Evolutionary conservation across 2,797 vertebrate species (phyloP).

Genomic region (Manis crassicaudata): DNA sequence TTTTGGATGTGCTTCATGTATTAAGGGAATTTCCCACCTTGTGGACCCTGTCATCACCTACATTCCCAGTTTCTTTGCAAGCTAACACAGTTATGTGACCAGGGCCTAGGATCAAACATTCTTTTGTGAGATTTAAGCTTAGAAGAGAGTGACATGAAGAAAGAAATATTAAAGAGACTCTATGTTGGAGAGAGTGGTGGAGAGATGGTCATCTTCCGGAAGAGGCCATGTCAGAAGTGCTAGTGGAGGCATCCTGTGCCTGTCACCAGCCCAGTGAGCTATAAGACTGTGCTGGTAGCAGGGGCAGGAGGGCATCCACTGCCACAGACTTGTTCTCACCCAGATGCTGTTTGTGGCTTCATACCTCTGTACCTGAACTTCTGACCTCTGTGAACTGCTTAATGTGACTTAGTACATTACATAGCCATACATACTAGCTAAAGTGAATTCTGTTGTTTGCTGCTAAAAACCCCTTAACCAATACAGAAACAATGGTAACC

Average conservation of each 20-base stretch:
- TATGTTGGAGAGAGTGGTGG: not conserved
- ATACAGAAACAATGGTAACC: not conserved
- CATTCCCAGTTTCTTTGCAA: not conserved
- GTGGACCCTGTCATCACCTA: not conserved
- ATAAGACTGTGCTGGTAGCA: not conserved
- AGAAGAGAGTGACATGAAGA: not conserved
- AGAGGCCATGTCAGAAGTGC: not conserved
- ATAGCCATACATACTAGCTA: not conserved
- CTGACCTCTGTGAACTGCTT: not conserved
- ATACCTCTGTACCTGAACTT: not conserved
- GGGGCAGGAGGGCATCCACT: not conserved
- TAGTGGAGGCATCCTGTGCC: not conserved
- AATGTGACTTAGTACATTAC: not conserved
- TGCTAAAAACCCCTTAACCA: not conserved
- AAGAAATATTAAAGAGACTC: not conserved
- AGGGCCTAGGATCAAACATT: not conserved
- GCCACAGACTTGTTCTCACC: not conserved
- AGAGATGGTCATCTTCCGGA: not conserved
- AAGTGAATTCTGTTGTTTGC: not conserved
- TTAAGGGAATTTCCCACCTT: not conserved
- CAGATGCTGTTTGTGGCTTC: not conserved
- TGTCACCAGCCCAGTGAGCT: not conserved
- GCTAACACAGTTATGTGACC: not conserved
- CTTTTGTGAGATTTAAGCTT: constrained; percentile 3
- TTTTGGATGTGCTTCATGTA: not conserved